Evolutionary conservation across 1,140 invertebrate species (phyloP), one percentile per base, ranked within the genome.

Genomic region (Eulimnadia texana): DNA sequence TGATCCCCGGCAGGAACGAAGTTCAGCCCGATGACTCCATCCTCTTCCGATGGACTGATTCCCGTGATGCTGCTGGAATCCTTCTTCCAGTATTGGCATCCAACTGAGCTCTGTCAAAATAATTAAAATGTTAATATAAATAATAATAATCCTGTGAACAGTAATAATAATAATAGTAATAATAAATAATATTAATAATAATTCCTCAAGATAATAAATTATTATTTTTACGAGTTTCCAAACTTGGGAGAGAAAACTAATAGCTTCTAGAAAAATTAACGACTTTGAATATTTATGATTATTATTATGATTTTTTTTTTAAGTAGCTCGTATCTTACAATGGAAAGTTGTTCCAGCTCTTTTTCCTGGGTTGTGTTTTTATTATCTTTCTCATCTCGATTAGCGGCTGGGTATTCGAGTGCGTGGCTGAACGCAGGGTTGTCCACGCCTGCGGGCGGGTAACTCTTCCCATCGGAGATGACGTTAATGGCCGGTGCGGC

Each of bases 21-120:
- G 73, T 88, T 88, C 1, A 92, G 78, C 0, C 88, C 88, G 20
- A 90, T 82, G 0, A 90, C 86, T 16, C 66, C 67, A 58, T 86
- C 84, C 50, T 85, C 86, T 69, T 90, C 87, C 64, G 90, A 85
- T 10, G 84, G 82, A 69, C 29, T 86, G 88, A 42, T 42, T 16
- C 33, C 33, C 6, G 6, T 42, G 33, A 42, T 42, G 6, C 33
- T 16, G 3, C 88, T 83, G 10, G 85, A 83, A 66, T 86, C 84
- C 68, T 87, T 86, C 70, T 87, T 87, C 51, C 60, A 60, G 62
- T 63, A 63, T 20, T 55, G 60, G 27, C n/a, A 28, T 2, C 51
- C 22, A 22, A 54, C 19, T 23, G 60, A 51, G 42, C 52, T 54
- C 60, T 61, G 23, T 3, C 2, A 22, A 23, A 50, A 19, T 9